Percentiles rank a stretch among this genome's conserved stretches.
phyloP scores from a whole-genome alignment of 2,113 vertebrate species.

The Pholis gunnellus region DNA sequence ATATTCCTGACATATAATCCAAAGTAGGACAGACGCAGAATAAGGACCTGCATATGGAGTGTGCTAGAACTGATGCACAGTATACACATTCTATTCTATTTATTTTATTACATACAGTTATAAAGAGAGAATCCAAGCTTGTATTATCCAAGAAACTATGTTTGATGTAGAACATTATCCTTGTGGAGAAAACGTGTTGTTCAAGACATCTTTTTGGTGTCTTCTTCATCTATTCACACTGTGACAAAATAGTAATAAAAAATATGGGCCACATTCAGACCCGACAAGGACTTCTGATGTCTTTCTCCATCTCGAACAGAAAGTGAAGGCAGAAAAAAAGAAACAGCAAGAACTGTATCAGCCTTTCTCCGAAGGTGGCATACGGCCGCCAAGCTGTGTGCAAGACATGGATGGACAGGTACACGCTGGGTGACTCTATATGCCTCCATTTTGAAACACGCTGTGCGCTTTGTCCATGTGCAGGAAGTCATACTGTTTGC shows the following conservation, averaged over 20 bases:
- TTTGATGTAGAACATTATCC: not conserved
- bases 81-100: not conserved
- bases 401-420: conserved; percentile 64
- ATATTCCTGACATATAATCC: not conserved
- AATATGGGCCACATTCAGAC: not conserved
- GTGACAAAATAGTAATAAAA: not conserved
- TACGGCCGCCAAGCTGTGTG: conserved; percentile 59
- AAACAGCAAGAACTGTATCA: conserved; percentile 22
- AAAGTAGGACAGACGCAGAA: not conserved
- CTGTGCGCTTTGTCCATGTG: conserved; percentile 66
- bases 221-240: not conserved
- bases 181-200: not conserved
- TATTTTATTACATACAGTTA: not conserved
- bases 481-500: conserved; percentile 71
- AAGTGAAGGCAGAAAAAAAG: not conserved
- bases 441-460: conserved; percentile 43
- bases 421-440: conserved; percentile 67
- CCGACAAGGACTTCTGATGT: not conserved
- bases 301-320: not conserved
- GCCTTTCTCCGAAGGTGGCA: conserved; percentile 49
- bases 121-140: not conserved
- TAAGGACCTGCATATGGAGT: no score
- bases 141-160: not conserved
- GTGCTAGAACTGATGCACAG: not conserved
- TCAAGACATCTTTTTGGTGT: not conserved